Percentiles rank a stretch among this genome's conserved stretches.
These are phyloP conservation scores for Brenthis hecate DNA, from an alignment of 2,888 invertebrate species.

Conservation along the genomic window DNA sequence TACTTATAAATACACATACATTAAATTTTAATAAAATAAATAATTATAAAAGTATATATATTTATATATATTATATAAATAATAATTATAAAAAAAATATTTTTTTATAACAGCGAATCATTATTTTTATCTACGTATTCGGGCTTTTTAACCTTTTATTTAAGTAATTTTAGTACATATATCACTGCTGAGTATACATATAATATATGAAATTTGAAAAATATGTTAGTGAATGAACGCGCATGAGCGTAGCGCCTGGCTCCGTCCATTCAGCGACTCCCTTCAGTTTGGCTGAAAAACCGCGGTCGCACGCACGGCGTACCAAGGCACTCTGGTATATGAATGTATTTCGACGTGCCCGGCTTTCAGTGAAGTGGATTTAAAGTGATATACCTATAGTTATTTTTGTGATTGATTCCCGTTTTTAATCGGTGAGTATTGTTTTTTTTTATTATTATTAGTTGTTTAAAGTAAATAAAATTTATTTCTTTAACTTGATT, in stretches of 20 bases:
- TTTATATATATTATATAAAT: no score
- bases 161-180: no score
- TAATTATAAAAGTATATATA: no score
- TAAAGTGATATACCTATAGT: conserved; percentile 12
- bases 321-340: conserved; percentile 53
- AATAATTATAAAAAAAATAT: no score
- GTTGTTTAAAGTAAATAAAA: background rate
- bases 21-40: no score
- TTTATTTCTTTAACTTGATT: background rate
- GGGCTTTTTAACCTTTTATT: no score
- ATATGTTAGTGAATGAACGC: conserved; percentile 42
- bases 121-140: no score
- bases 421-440: conserved; percentile 26
- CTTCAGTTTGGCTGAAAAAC: conserved; percentile 71
- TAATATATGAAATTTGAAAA: conserved; percentile 20
- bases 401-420: conserved; percentile 24
- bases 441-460: background rate
- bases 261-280: conserved; percentile 63
- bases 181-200: background rate
- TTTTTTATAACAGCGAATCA: no score
- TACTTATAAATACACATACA: no score
- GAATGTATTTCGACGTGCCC: conserved; percentile 46
- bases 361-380: conserved; percentile 33
- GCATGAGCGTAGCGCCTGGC: conserved; percentile 61
- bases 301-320: conserved; percentile 63